Evolutionary conservation across 1,140 invertebrate species (phyloP).

Genomic region (Drosophila melanogaster): DNA sequence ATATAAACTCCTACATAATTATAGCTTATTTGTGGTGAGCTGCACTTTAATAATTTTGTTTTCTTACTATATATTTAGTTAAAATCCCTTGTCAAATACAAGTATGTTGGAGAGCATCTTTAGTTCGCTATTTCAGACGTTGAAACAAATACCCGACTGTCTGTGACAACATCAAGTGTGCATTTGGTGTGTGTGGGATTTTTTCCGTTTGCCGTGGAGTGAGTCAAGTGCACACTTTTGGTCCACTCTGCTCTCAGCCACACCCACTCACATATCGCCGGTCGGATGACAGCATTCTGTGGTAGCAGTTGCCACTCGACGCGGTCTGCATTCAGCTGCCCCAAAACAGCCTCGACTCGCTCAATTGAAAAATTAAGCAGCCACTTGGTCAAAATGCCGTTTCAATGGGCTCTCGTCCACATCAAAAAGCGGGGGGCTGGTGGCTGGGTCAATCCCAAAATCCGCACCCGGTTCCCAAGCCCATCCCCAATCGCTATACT

Average conservation of each 20-base stretch:
- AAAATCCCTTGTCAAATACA: background rate
- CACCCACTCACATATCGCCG: conserved; percentile 36
- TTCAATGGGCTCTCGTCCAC: conserved; percentile 55
- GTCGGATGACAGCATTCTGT: conserved; percentile 66
- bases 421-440: background rate
- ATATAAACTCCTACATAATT: too few species aligned
- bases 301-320: conserved; percentile 71
- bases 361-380: conserved; percentile 83
- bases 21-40: too few species aligned
- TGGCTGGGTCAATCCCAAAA: conserved; percentile 26
- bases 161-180: conserved; percentile 72
- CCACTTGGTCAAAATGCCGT: conserved; percentile 78
- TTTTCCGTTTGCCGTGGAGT: conserved; percentile 41
- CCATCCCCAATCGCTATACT: conserved; percentile 16
- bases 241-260: conserved; percentile 34
- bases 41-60: too few species aligned
- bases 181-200: conserved; percentile 60
- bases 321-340: conserved; percentile 47
- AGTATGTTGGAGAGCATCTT: conserved; percentile 13
- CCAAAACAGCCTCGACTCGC: conserved; percentile 24
- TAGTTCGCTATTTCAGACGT: conserved; percentile 3
- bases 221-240: conserved; percentile 73
- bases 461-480: conserved; percentile 16
- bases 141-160: conserved; percentile 47
- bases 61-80: background rate